Evolutionary conservation across 2,113 vertebrate genomes (phyloP), one percentile per base, ranked within the genome.

Genomic region (Lampris incognitus): DNA sequence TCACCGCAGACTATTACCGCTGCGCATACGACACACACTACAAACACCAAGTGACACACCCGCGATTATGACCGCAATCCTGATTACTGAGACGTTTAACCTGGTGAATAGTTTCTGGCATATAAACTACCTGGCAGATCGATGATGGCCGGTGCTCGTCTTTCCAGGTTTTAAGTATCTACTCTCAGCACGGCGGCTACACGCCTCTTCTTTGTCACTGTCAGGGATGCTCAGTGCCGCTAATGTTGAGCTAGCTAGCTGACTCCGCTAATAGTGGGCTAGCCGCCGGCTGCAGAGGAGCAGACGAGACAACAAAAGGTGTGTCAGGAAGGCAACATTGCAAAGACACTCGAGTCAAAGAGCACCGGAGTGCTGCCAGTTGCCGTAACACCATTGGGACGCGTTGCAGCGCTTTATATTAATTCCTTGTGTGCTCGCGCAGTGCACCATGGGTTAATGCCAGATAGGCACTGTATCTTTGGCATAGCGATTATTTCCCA

Each of bases 281-380:
- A 5, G 51, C 3, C 9, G 51, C 51, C n/a, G 4, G 13, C 50
- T 10, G 5, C 3, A 10, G 11, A 10, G 8, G 11, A 37, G 37
- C 56, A 57, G 48, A 44, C 70, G 60, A 87, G 85, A 88, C 82
- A 88, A 90, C 87, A 91, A 87, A 90, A 89, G 87, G 87, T 78
- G 88, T 87, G 88, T 86, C 83, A 78, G 73, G 51, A 76, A 74
- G 73, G 74, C 59, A 79, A 63, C 9, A 39, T 37, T 2, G 6
- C 69, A 65, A 73, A 86, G 66, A 80, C 63, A 1, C 44, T 86
- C 37, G 0, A 1, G 0, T 54, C 0, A 9, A 42, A 79, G 75
- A 81, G 50, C 4, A 50, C 3, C 11, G 7, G 4, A 0, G n/a
- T 6, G 59, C 13, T 5, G 5, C 42, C 62, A 74, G 1, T 0